A percentile compares a stretch with the other conserved stretches of the same genome.
phyloP scores from a whole-genome alignment of 2,797 vertebrate genomes.

The Rhyacichthys aspro region DNA sequence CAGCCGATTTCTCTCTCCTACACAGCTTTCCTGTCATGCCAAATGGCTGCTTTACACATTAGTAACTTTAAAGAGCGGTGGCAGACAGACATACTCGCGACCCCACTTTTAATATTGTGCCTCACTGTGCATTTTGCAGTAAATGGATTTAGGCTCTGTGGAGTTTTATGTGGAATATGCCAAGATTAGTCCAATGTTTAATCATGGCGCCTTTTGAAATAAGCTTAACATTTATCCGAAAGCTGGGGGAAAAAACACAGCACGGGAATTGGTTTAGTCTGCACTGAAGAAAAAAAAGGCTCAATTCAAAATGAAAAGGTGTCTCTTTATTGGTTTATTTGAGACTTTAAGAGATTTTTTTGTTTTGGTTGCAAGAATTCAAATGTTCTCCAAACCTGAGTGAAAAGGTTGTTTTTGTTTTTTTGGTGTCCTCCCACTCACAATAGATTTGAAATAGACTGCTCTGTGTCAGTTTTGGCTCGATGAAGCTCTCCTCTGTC shows the following conservation, averaged over 20 bases:
- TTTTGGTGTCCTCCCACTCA: constrained; percentile 44
- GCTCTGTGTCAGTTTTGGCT: constrained; percentile 59
- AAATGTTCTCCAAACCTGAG: constrained; percentile 37
- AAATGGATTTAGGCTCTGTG: constrained; percentile 56
- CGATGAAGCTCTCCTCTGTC: constrained; percentile 43
- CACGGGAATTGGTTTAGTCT: constrained; percentile 40
- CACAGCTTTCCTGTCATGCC: constrained; percentile 13
- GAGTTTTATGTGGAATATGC: constrained; percentile 54
- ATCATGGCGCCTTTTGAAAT: constrained; percentile 69
- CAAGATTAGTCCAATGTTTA: constrained; percentile 69
- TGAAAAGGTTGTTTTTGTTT: constrained; percentile 32
- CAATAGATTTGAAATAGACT: constrained; percentile 49
- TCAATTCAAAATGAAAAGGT: constrained; percentile 45
- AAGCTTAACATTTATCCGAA: constrained; percentile 63
- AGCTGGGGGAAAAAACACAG: constrained; percentile 28
- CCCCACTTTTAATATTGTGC: too few relatives aligned
- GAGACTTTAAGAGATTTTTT: constrained; percentile 42
- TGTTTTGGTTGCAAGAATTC: constrained; percentile 42
- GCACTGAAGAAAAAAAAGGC: constrained; percentile 31
- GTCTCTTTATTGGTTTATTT: constrained; percentile 63
- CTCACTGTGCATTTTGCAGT: constrained; percentile 26
- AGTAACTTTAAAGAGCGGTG: constrained; percentile 25
- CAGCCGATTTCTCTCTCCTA: not conserved
- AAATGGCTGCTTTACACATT: constrained; percentile 39
- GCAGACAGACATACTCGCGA: constrained; percentile 10